Evolutionary conservation across 2,888 invertebrate species (phyloP), one percentile per base, ranked within the genome.

Genomic region (Graphium colonna): DNA sequence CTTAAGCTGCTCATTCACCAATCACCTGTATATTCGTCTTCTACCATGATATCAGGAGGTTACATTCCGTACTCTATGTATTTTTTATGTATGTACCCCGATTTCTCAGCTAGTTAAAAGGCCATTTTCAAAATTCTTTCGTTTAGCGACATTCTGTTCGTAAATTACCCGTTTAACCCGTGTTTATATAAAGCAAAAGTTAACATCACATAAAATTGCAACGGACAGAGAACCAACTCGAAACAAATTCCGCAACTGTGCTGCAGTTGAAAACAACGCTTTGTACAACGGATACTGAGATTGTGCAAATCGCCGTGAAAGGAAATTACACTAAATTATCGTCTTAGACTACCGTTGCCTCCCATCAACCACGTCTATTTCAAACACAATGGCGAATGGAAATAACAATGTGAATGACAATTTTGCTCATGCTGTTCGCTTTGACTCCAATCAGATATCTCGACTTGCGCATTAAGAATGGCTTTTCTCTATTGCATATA

Each of bases 321-420:
- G 79, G 75, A 81, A 82, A 79, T 80, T 75, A 76, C 71, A 72
- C 67, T 68, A 71, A 79, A 81, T 80, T 79, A 79, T 75, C 76
- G 72, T 76, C 71, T 77, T 12, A 70, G 69, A 61, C 60, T 43
- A 56, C 57, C 59, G 59, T 58, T 54, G 60, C 56, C 52, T 57
- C 60, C 48, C 46, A 44, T 43, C 51, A 52, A 52, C 48, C 56
- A 31, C 8, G 39, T 53, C 42, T 50, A 56, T 59, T 45, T 52
- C 40, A 42, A 33, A 31, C 10, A 16, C 38, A 44, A 51, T 38
- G 41, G 13, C 9, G 3, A 26, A 5, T 26, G 10, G 38, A 9
- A 1, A 12, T 10, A 15, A 46, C 31, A 45, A 17, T 15, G 42
- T 41, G n/a, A 33, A 46, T 33, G 33, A 52, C 33, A 28, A 40